A percentile compares a stretch with the other conserved stretches of the same genome.
Conservation (phyloP, 1,140 invertebrate species). For the Trichoplusia ni region DNA sequence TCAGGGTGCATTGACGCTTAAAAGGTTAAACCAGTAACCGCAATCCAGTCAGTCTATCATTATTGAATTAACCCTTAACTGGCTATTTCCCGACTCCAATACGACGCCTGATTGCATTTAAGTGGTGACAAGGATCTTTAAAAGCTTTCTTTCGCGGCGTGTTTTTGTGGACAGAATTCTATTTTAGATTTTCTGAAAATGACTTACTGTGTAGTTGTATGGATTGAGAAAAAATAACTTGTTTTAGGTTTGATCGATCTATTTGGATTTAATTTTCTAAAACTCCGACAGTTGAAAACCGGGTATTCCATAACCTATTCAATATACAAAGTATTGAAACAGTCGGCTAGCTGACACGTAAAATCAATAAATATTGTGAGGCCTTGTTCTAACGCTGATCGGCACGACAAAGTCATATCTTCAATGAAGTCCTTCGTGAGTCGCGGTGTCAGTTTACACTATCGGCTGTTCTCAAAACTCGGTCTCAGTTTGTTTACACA, state of each 20-base stretch:
- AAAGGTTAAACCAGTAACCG: conserved; percentile 11
- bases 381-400: too few species aligned
- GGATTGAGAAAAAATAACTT: too few species aligned
- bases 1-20: not conserved
- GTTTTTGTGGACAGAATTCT: too few species aligned
- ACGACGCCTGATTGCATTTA: not conserved
- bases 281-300: too few species aligned
- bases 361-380: too few species aligned
- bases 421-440: not conserved
- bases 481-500: conserved; percentile 37
- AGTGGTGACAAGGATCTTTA: not conserved
- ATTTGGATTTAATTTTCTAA: too few species aligned
- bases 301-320: too few species aligned
- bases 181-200: too few species aligned
- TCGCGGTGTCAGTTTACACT: conserved; percentile 47
- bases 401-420: not conserved
- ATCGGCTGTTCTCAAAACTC: conserved; percentile 45
- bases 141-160: not conserved
- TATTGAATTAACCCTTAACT: conserved; percentile 56
- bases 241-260: too few species aligned
- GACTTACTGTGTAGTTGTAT: too few species aligned
- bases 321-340: too few species aligned
- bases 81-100: conserved; percentile 39
- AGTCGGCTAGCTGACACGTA: too few species aligned
- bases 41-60: conserved; percentile 24